These are phyloP conservation scores for Helostoma temminkii DNA, from an alignment of 2,797 vertebrate genomes.

Conservation along the genomic window DNA sequence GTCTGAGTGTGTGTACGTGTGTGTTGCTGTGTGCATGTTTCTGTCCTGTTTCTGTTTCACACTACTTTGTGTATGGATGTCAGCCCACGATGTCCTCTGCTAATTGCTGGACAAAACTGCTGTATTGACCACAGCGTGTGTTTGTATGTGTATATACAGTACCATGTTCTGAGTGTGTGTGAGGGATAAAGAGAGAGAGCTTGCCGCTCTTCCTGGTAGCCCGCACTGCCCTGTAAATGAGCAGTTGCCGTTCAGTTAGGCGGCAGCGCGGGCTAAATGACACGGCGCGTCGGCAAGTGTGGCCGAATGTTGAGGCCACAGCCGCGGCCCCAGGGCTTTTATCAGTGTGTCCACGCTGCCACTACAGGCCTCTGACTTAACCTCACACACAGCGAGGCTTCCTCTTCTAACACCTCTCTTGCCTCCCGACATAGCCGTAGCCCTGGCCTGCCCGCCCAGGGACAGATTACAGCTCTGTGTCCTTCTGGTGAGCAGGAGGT, in stretches of 20 bases:
- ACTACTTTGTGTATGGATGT: slow-evolving; percentile 52
- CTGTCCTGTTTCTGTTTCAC: slow-evolving; percentile 52
- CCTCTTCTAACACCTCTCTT: slow-evolving; percentile 82
- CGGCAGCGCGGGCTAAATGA: slow-evolving; percentile 84
- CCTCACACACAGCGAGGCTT: slow-evolving; percentile 82
- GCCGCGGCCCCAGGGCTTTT: slow-evolving; percentile 82
- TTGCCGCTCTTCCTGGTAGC: slow-evolving; percentile 79
- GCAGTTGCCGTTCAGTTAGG: slow-evolving; percentile 84
- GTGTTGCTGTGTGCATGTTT: slow-evolving; percentile 31
- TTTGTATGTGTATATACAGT: slow-evolving; percentile 73
- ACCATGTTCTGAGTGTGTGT: slow-evolving; percentile 56
- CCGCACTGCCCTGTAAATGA: slow-evolving; percentile 86
- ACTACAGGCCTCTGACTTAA: slow-evolving; percentile 78
- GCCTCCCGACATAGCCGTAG: slow-evolving; percentile 72
- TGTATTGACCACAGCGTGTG: slow-evolving; percentile 65
- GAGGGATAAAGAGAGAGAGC: slow-evolving; percentile 48
- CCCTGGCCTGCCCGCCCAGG: slow-evolving; percentile 67
- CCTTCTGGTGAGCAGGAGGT: slow-evolving; percentile 41
- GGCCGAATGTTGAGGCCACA: slow-evolving; percentile 84
- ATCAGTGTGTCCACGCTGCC: slow-evolving; percentile 82
- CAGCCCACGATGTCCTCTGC: slow-evolving; percentile 54
- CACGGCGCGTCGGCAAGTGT: slow-evolving; percentile 83
- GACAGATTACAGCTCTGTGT: slow-evolving; percentile 67
- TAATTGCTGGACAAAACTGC: slow-evolving; percentile 74
- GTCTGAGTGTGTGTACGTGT: slow-evolving; percentile 4